Evolutionary conservation across 2,888 invertebrate species (phyloP), one percentile per base, ranked within the genome.

Genomic region (Cinara cedri): DNA sequence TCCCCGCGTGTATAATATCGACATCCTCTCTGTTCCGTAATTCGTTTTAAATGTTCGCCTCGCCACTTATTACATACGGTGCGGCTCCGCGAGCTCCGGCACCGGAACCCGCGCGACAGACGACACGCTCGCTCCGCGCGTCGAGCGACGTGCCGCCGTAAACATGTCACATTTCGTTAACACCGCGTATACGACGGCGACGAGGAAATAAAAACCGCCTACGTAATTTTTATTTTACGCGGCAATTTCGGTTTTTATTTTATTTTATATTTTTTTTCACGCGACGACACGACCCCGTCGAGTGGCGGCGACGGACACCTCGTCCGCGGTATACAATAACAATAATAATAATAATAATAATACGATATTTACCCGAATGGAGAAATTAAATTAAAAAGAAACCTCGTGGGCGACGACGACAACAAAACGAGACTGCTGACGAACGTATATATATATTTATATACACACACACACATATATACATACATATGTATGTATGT

Each of bases 101-200:
- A 6, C 34, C 44, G 44, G 44, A 44, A 10, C 10, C 10, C 46
- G 11, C 46, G 46, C 46, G 46, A 10, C 62, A 9, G 26, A 60
- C 16, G 34, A 34, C 3, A 34, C 34, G 6, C 60, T 24, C 16
- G 3, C 16, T 26, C 60, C 26, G 26, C 19, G 49, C 8, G 62
- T 21, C 63, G 42, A 9, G 71, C 54, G 55, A 14, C 42, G 16
- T 44, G 34, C 6, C 74, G 60, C 60, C 70, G 51, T 78, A 78
- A 78, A 78, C 70, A 78, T 51, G 78, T 78, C 78, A 78, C 78
- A 78, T 78, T 78, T 78, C 70, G 62, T 78, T 78, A 78, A 42
- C 78, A 34, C 26, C n/a, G n/a, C n/a, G n/a, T n/a, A n/a, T 16
- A 34, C 55, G 71, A 34, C 65, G 63, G 57, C 10, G 51, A 19